phyloP scores from a whole-genome alignment of 2,797 vertebrate genomes.

The Otolemur crassicaudatus region DNA sequence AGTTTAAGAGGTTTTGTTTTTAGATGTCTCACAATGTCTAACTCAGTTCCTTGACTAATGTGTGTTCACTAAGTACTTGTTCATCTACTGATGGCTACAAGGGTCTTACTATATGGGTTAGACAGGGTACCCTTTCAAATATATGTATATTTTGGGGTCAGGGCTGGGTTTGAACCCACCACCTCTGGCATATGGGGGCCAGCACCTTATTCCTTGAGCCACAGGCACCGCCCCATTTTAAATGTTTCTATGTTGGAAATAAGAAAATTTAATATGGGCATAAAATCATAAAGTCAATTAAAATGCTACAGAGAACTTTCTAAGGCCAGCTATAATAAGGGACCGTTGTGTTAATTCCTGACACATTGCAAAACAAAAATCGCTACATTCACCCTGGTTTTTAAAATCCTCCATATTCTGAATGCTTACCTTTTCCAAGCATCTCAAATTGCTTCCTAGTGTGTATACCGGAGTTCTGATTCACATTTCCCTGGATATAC shows the following conservation, averaged over 20 bases:
- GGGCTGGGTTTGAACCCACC: no score
- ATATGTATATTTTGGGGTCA: no score
- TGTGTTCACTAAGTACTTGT: background rate
- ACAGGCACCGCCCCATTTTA: background rate
- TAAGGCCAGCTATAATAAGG: background rate
- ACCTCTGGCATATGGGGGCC: no score
- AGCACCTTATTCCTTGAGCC: no score
- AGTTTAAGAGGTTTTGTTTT: background rate
- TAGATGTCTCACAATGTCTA: background rate
- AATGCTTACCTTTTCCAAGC: background rate
- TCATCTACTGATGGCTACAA: background rate
- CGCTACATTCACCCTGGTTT: background rate
- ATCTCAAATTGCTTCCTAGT: rapidly evolving
- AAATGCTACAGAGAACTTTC: background rate
- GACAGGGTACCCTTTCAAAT: background rate
- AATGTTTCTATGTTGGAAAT: background rate
- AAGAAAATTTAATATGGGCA: background rate
- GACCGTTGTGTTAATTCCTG: background rate
- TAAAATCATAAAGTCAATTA: background rate
- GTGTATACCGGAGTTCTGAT: background rate
- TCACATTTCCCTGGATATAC: background rate
- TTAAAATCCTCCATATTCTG: background rate
- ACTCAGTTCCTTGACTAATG: background rate
- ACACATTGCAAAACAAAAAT: background rate
- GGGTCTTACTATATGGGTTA: background rate